phyloP scores from a whole-genome alignment of 2,797 vertebrate species.

The Oreortyx pictus region DNA sequence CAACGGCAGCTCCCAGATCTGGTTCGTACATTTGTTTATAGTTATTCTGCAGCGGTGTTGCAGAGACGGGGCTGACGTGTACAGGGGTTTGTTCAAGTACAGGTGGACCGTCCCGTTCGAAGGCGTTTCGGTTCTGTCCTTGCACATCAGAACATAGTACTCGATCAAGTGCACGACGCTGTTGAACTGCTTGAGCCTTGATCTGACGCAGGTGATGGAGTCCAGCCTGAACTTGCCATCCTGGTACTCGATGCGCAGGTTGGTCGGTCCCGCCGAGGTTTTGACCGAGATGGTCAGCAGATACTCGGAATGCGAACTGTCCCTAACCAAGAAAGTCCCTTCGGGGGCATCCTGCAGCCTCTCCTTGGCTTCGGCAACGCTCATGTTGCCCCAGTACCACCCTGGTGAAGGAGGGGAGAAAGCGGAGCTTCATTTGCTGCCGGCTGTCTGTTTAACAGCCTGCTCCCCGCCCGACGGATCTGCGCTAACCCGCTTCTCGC shows the following conservation, averaged over 20 bases:
- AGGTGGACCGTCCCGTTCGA: conserved; percentile 92
- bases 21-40: conserved; percentile 89
- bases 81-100: conserved; percentile 91
- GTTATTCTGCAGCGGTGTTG: conserved; percentile 91
- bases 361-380: conserved; percentile 92
- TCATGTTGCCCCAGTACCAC: conserved; percentile 97
- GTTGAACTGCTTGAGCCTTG: conserved; percentile 93
- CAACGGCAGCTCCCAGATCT: conserved; percentile 89
- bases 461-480: neutral
- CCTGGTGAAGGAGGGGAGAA: conserved; percentile 80
- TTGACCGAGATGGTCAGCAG: conserved; percentile 96
- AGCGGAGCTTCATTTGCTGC: neutral
- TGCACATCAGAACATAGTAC: conserved; percentile 92
- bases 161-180: conserved; percentile 95
- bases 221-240: conserved; percentile 96
- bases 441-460: neutral
- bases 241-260: conserved; percentile 93
- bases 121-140: conserved; percentile 81
- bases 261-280: conserved; percentile 94
- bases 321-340: conserved; percentile 94
- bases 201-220: conserved; percentile 92
- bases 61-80: conserved; percentile 84
- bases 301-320: conserved; percentile 94
- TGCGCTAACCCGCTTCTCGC: conserved; percentile 17
- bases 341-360: conserved; percentile 90